Evolutionary conservation across 2,888 invertebrate genomes (phyloP), one percentile per base, ranked within the genome.

Genomic region (Hecatera dysodea): DNA sequence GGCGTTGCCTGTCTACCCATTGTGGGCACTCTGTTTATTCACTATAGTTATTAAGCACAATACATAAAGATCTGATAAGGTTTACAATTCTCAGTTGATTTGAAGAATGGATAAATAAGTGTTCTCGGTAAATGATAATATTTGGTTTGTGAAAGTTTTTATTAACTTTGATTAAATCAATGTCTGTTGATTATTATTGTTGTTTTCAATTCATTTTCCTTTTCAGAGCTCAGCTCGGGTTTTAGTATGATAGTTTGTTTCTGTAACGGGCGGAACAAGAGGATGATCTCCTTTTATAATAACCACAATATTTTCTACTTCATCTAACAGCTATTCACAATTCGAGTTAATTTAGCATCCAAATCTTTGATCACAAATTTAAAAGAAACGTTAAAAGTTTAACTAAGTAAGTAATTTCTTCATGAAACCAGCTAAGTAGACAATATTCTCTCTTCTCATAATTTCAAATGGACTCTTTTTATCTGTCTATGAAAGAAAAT

Each of bases 1-100:
- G 62, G 71, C 77, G 63, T 63, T 65, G 62, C 61, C 76, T 75
- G 75, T 78, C 79, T 70, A 69, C 22, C 69, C 72, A 76, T 78
- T 83, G 80, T 79, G 67, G 73, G 57, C 53, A 67, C 48, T 70
- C 61, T 56, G 67, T 71, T 76, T 80, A 71, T 65, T 71, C 44
- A 48, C 46, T 19, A 29, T 29, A 53, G 50, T 68, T 76, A 80
- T 75, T 75, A 80, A 52, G 42, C 19, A 63, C 52, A 57, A 57
- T 76, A 71, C 50, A 42, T 39, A 27, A 71, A 66, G 67, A 80
- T 80, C 67, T 68, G 76, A 71, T 71, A 68, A 39, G 36, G 24
- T 36, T 19, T 46, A 71, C 53, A 70, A 67, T 75, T 67, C 44
- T 39, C 12, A 56, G 46, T 65, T 67, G 64, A 75, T 71, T 75